Base-by-base conservation (phyloP, 2,113 vertebrate genomes). In the Pao palembangensis region DNA sequence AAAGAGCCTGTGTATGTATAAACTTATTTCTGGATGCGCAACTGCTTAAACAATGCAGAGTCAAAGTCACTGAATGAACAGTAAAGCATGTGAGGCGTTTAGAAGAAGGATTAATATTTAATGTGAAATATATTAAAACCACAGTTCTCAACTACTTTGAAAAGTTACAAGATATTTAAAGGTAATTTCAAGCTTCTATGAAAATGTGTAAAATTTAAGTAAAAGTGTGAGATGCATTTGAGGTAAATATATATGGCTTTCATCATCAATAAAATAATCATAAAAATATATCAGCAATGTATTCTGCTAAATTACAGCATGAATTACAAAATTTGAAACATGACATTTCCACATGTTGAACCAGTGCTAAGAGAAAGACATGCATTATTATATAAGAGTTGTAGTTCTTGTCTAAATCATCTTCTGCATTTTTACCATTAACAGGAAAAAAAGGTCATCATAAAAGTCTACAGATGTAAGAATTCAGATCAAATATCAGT, bases 121-220 rank as follows among this genome's bases (percentile, higher is more conserved):
- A 38, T 1, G 67, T 68, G 5, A 14, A 75, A 82, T 78, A 85
- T 77, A 84, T 77, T 83, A 75, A 53, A 59, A 75, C 53, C 58
- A 74, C 15, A 75, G 31, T 20, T 63, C 34, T 74, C 6, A 63
- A 46, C 55, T 66, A 58, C 1, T 69, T 53, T 54, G 44, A 62
- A 62, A 51, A 58, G 48, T 12, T 25, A 38, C 34, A 38, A 38
- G 11, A 38, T 38, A 38, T 38, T 38, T 38, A 38, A 38, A 38
- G 34, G 34, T 38, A 1, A 8, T 8, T 12, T 11, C 34, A 28
- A 28, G 25, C 25, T 28, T 28, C 25, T 38, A 38, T 38, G 34
- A 2, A 38, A 38, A 38, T 38, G 10, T 10, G 11, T 38, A 38
- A 38, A 38, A 8, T 38, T 38, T 38, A 10, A 38, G 34, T 38